phyloP scores from a whole-genome alignment of 2,797 vertebrate genomes.

The Columba guinea region DNA sequence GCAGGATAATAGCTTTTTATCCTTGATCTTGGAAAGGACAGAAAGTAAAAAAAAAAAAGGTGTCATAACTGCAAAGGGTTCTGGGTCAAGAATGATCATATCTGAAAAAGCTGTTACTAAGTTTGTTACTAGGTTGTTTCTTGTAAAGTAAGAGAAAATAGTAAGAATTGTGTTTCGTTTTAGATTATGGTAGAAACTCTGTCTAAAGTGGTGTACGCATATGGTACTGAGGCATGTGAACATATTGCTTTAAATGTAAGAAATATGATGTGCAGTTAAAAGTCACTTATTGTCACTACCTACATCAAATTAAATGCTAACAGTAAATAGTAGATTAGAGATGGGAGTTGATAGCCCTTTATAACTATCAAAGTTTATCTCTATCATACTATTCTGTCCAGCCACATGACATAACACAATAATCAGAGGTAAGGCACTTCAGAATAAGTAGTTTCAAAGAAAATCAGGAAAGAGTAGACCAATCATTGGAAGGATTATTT shows the following conservation, averaged over 20 bases:
- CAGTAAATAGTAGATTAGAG: background rate
- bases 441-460: background rate
- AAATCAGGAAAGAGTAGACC: background rate
- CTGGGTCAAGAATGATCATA: background rate
- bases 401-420: background rate
- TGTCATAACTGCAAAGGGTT: background rate
- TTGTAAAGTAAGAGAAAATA: background rate
- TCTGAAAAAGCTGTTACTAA: background rate
- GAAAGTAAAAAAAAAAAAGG: background rate
- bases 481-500: background rate
- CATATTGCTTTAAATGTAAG: background rate
- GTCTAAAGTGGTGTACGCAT: background rate
- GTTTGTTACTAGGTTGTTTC: background rate
- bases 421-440: background rate
- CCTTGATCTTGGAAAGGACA: slow-evolving; percentile 29
- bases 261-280: background rate
- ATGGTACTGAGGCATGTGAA: background rate
- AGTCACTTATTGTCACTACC: background rate
- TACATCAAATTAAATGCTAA: background rate
- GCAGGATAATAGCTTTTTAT: background rate
- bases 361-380: background rate
- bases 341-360: background rate
- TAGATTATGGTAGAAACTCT: background rate
- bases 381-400: background rate
- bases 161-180: background rate